A percentile compares a stretch with the other conserved stretches of the same genome.
Conservation (phyloP, 23 tunicate species). For the Corella eumyota region DNA sequence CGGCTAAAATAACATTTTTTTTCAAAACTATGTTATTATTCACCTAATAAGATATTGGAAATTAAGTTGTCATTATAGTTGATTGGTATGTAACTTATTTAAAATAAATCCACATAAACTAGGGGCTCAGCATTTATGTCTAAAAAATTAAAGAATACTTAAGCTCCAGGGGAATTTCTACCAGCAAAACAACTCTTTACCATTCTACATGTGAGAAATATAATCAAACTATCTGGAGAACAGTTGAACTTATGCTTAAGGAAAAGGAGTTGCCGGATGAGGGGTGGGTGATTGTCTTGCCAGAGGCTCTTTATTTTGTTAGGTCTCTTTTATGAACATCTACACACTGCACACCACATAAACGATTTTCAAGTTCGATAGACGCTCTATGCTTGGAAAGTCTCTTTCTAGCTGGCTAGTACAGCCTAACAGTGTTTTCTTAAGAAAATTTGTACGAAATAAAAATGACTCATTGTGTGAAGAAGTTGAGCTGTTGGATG, state of each 20-base stretch:
- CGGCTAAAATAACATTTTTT: too few relatives aligned
- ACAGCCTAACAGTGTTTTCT: background rate
- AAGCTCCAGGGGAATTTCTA: background rate
- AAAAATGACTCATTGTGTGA: background rate
- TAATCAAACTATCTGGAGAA: slow-evolving; percentile 10
- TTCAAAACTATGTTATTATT: too few relatives aligned
- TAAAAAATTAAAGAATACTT: background rate
- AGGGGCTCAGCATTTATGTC: slow-evolving; percentile 4
- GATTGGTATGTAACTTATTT: too few relatives aligned
- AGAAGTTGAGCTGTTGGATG: background rate
- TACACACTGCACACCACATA: background rate
- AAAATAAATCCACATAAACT: too few relatives aligned
- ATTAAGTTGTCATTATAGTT: too few relatives aligned
- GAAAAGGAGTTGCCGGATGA: background rate
- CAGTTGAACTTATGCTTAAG: slow-evolving; percentile 1
- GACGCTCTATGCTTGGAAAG: background rate
- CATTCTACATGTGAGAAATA: slow-evolving; percentile 12
- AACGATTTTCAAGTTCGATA: background rate
- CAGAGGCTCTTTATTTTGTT: background rate
- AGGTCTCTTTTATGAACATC: background rate
- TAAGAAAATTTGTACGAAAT: background rate
- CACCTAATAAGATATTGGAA: too few relatives aligned
- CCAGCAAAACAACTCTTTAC: slow-evolving; percentile 4
- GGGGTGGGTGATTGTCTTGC: background rate
- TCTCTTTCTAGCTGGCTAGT: background rate